Evolutionary conservation across 1,140 invertebrate genomes (phyloP).

Genomic region (Drosophila busckii): DNA sequence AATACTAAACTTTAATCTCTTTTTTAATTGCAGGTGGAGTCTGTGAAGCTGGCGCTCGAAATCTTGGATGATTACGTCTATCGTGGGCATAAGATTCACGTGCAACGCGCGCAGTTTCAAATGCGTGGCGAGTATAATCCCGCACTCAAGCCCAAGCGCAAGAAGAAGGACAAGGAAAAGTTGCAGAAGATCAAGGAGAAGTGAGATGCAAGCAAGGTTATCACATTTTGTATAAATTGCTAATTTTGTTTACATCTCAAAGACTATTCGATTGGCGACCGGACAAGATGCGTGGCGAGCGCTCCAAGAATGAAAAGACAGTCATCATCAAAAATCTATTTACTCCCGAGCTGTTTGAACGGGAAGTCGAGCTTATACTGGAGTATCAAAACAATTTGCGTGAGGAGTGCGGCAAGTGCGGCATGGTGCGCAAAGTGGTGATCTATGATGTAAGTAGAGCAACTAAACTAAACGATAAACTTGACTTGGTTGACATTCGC

Average conservation of each 20-base stretch:
- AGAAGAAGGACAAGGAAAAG: constrained; percentile 93
- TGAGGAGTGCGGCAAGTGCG: constrained; percentile 94
- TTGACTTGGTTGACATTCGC: constrained; percentile 10
- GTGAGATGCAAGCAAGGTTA: constrained; percentile 78
- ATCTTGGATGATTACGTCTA: constrained; percentile 93
- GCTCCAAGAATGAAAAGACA: constrained; percentile 91
- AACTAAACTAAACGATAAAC: not conserved
- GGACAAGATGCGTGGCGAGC: constrained; percentile 91
- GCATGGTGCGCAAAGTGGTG: constrained; percentile 93
- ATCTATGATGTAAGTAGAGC: constrained; percentile 92
- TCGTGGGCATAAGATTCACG: constrained; percentile 89
- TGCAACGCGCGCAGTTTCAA: constrained; percentile 96
- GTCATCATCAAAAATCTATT: constrained; percentile 98
- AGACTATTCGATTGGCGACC: constrained; percentile 97
- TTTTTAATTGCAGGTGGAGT: constrained; percentile 86
- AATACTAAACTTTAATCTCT: not conserved
- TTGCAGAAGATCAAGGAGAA: constrained; percentile 96
- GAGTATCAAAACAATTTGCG: constrained; percentile 95
- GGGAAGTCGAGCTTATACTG: constrained; percentile 91
- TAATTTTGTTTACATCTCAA: not conserved
- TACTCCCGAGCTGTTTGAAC: constrained; percentile 92
- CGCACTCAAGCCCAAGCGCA: constrained; percentile 94
- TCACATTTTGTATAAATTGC: not conserved
- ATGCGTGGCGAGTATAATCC: constrained; percentile 98
- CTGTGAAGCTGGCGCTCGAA: constrained; percentile 94